Conservation (phyloP, 2,888 invertebrate species). For the Standfussiana lucernea region DNA sequence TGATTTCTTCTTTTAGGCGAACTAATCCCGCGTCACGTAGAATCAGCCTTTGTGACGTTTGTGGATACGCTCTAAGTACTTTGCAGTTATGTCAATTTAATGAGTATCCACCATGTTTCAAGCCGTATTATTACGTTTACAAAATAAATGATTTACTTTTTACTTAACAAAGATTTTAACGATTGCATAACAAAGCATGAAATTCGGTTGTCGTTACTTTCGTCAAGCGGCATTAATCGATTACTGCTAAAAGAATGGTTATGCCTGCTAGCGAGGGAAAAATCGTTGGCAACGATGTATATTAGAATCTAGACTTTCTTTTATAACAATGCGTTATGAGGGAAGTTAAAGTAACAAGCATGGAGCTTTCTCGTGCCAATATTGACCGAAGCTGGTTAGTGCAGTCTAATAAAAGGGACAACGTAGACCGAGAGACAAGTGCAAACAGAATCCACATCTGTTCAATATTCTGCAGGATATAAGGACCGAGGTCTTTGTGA, state of each 20-base stretch:
- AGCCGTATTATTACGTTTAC: slow-evolving; percentile 15
- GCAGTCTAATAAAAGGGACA: slow-evolving; percentile 72
- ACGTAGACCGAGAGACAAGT: slow-evolving; percentile 63
- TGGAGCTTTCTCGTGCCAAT: slow-evolving; percentile 67
- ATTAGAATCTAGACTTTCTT: slow-evolving; percentile 59
- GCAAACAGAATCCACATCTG: slow-evolving; percentile 72
- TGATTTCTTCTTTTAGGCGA: neutral
- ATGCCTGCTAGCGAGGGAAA: slow-evolving; percentile 55
- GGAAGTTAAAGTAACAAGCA: slow-evolving; percentile 63
- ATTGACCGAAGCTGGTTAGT: slow-evolving; percentile 73
- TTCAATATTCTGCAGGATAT: slow-evolving; percentile 65
- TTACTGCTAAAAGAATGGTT: slow-evolving; percentile 64
- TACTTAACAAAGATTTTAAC: slow-evolving; percentile 62
- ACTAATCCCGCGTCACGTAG: neutral
- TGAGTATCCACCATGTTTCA: neutral
- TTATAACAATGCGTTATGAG: slow-evolving; percentile 57
- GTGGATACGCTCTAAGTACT: neutral
- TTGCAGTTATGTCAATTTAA: neutral
- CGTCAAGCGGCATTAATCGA: slow-evolving; percentile 65
- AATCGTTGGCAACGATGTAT: slow-evolving; percentile 46
- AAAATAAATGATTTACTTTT: slow-evolving; percentile 47
- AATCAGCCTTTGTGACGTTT: neutral
- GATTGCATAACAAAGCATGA: slow-evolving; percentile 61
- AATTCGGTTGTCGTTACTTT: slow-evolving; percentile 58
- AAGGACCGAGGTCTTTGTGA: slow-evolving; percentile 43